phyloP scores from a whole-genome alignment of 2,797 vertebrate genomes.

The Acomys russatus region DNA sequence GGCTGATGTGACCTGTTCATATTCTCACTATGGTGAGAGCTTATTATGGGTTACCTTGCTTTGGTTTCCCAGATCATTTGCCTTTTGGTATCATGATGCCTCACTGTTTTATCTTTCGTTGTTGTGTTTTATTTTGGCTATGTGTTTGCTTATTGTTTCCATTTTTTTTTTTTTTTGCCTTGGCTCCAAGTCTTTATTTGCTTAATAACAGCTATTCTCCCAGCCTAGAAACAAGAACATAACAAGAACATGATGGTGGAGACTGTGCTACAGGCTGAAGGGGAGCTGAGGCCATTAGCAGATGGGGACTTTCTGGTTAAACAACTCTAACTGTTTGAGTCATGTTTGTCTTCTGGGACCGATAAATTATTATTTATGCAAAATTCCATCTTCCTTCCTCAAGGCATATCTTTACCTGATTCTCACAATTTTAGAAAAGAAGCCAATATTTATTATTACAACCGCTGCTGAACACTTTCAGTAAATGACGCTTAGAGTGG shows the following conservation, averaged over 20 bases:
- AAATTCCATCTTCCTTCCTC: neutral
- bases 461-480: neutral
- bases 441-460: neutral
- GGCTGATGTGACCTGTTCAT: neutral
- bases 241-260: neutral
- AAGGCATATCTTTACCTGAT: neutral
- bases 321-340: neutral
- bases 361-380: constrained; percentile 2
- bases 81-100: neutral
- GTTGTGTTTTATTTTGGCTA: neutral
- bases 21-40: neutral
- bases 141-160: neutral
- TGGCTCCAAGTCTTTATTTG: neutral
- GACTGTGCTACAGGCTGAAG: neutral
- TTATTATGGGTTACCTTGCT: neutral
- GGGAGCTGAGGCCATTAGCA: neutral
- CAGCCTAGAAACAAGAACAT: neutral
- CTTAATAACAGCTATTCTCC: neutral
- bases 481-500: neutral
- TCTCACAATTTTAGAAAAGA: neutral
- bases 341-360: constrained; percentile 23
- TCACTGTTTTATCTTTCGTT: neutral
- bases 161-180: neutral
- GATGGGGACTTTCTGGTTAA: neutral
- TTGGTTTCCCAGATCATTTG: neutral